Percentiles rank a stretch among this genome's conserved stretches.
Conservation (phyloP, 53 echinoderm and acorn worm genomes). For the Patiria pectinifera region DNA sequence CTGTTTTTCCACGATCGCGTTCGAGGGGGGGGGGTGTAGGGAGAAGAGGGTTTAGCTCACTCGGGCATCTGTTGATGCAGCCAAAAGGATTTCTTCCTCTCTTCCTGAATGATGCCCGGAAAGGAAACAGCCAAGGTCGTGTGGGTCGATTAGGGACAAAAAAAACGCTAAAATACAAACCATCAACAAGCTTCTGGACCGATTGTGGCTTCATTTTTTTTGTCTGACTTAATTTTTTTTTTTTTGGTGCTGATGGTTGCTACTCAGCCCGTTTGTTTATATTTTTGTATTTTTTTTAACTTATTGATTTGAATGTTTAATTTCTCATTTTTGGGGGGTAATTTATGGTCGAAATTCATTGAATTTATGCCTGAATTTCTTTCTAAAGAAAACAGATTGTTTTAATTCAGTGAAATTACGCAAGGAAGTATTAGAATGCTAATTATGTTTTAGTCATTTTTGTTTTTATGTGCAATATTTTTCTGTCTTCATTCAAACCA, state of each 20-base stretch:
- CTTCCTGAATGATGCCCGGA: constrained; percentile 6
- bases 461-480: no score
- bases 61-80: constrained; percentile 59
- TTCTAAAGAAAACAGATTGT: not conserved
- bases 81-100: constrained; percentile 63
- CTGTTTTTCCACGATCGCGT: constrained; percentile 53
- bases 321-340: not conserved
- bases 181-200: not conserved
- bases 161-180: not conserved
- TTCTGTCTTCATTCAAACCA: no score
- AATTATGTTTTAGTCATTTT: no score
- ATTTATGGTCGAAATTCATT: not conserved
- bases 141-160: constrained; percentile 41
- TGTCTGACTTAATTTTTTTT: not conserved
- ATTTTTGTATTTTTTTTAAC: no score
- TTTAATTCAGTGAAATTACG: no score
- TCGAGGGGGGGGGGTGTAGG: not conserved
- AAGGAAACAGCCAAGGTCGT: constrained; percentile 49
- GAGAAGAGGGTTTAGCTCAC: constrained; percentile 43
- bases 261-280: not conserved
- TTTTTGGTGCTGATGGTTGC: not conserved
- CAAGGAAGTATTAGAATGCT: no score
- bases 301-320: not conserved
- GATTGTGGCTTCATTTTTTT: not conserved
- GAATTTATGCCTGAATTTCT: not conserved